phyloP scores from a whole-genome alignment of 1,140 invertebrate genomes.

The Cyphomyrmex costatus region DNA sequence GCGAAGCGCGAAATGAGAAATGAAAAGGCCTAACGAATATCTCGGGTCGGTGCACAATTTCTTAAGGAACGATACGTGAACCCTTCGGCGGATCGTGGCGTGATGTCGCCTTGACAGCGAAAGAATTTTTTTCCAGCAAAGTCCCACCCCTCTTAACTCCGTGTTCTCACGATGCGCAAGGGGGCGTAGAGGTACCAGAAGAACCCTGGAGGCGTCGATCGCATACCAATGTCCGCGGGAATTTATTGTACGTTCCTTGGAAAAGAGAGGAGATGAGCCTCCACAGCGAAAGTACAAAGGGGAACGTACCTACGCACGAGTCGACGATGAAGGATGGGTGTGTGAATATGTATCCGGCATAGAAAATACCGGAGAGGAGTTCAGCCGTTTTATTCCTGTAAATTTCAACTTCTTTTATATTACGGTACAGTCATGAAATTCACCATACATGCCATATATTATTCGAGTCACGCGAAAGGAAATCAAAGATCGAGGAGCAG shows the following conservation, averaged over 20 bases:
- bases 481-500: not conserved
- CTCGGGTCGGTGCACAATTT: slow-evolving; percentile 55
- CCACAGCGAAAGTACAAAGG: slow-evolving; percentile 69
- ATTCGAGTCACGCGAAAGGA: not conserved
- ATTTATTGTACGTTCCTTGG: slow-evolving; percentile 76
- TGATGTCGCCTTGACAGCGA: not conserved
- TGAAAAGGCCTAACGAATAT: slow-evolving; percentile 72
- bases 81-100: slow-evolving; percentile 11
- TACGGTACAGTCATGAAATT: slow-evolving; percentile 37
- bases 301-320: slow-evolving; percentile 41
- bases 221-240: slow-evolving; percentile 80
- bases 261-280: slow-evolving; percentile 64
- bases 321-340: slow-evolving; percentile 67
- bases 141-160: slow-evolving; percentile 38
- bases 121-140: slow-evolving; percentile 61
- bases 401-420: slow-evolving; percentile 59
- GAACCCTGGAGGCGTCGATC: slow-evolving; percentile 73
- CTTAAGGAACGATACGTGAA: slow-evolving; percentile 48
- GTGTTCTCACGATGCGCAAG: slow-evolving; percentile 42
- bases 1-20: slow-evolving; percentile 57
- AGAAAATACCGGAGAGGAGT: slow-evolving; percentile 52
- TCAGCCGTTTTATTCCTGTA: slow-evolving; percentile 46
- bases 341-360: slow-evolving; percentile 69
- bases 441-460: not conserved
- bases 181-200: slow-evolving; percentile 48